phyloP scores from a whole-genome alignment of 2,113 vertebrate genomes.

The Macquaria ambigua region DNA sequence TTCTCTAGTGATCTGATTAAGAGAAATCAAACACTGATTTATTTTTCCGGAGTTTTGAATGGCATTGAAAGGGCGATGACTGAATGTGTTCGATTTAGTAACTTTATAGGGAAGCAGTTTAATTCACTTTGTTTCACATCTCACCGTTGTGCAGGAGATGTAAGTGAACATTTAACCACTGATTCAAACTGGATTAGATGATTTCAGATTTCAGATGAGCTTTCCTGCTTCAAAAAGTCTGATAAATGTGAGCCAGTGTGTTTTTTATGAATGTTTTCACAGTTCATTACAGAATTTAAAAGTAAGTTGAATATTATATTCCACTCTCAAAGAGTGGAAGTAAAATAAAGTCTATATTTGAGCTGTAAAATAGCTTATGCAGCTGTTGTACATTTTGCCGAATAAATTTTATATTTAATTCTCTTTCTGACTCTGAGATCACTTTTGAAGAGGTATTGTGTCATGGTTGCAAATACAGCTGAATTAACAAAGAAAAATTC shows the following conservation, averaged over 20 bases:
- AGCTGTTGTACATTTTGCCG: slow-evolving; percentile 87
- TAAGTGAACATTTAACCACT: not conserved
- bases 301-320: slow-evolving; percentile 74
- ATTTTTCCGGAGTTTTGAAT: not conserved
- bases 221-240: slow-evolving; percentile 64
- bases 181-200: not conserved
- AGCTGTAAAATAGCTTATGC: slow-evolving; percentile 80
- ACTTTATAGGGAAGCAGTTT: slow-evolving; percentile 9
- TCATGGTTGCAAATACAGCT: not conserved
- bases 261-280: slow-evolving; percentile 85
- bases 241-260: slow-evolving; percentile 70
- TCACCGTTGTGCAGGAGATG: slow-evolving; percentile 4
- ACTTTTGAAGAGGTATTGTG: not conserved
- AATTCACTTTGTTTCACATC: not conserved
- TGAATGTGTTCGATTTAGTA: not conserved
- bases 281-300: slow-evolving; percentile 77
- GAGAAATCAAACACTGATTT: not conserved
- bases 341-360: slow-evolving; percentile 79
- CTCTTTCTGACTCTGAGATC: slow-evolving; percentile 21
- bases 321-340: slow-evolving; percentile 77
- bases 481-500: not conserved
- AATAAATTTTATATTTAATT: slow-evolving; percentile 87
- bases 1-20: not conserved
- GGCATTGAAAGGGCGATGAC: not conserved
- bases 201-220: slow-evolving; percentile 62